Evolutionary conservation across 2,888 invertebrate genomes (phyloP), one percentile per base, ranked within the genome.

Genomic region (Amaurobius ferox): DNA sequence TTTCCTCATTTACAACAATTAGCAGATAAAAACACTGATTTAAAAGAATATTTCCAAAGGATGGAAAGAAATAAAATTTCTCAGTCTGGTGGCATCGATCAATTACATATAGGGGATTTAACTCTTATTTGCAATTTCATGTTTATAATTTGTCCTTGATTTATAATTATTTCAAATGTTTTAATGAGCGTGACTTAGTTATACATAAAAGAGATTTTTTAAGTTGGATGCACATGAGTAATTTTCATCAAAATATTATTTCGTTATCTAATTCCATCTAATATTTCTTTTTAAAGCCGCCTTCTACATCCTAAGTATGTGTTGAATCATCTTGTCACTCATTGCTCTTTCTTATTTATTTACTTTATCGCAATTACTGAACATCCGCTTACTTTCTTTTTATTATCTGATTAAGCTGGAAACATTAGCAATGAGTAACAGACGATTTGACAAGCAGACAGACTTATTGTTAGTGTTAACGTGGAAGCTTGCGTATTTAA

Each of bases 111-210:
- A 23, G 40, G 29, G 64, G 70, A 61, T 61, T 80, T 62, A 55
- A 80, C 68, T 40, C 19, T 48, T 77, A 62, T 61, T 74, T 74
- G 74, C 16, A 9, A 11, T 40, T 71, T 79, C 32, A 61, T 73
- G 68, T 80, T 80, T 74, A 74, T 68, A 61, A 23, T 78, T 73
- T 55, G 67, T 80, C 66, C 73, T 80, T 80, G 73, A 73, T 66
- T 80, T 80, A 26, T 3, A 1, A 19, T 66, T 66, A 26, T 23
- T 67, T 67, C 11, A 3, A 16, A 16, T 48, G 23, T 61, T 61
- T 61, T 9, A 61, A 61, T 61, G 1, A 19, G 23, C 23, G 3
- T 23, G 28, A 23, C 28, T 11, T 11, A 61, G 23, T 61, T 19
- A 3, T 26, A 2, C 61, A 26, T 61, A 23, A 61, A 61, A 1